These are phyloP conservation scores for Coenobita brevimanus DNA, from an alignment of 1,140 invertebrate genomes.

Conservation along the genomic window DNA sequence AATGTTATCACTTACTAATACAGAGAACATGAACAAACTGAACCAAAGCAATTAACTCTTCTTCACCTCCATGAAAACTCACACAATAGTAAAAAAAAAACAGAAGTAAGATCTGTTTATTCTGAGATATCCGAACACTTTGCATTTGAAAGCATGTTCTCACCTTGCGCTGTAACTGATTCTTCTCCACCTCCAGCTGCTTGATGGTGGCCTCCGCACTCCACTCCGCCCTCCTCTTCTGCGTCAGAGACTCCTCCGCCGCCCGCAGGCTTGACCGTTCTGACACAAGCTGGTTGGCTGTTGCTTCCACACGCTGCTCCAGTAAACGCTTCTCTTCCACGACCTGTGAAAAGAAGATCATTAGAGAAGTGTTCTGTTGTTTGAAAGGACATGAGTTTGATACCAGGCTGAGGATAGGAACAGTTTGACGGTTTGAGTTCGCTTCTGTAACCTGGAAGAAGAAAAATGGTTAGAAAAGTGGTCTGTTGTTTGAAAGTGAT, in stretches of 20 bases:
- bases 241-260: slow-evolving; percentile 46
- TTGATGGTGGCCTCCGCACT: slow-evolving; percentile 43
- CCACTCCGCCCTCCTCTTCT: slow-evolving; percentile 58
- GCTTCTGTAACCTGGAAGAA: too few relatives aligned
- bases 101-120: neutral
- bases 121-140: too few relatives aligned
- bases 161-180: slow-evolving; percentile 60
- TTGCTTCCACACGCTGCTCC: slow-evolving; percentile 41
- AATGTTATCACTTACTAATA: too few relatives aligned
- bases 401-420: too few relatives aligned
- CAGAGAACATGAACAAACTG: too few relatives aligned
- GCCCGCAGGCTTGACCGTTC: slow-evolving; percentile 36
- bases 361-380: too few relatives aligned
- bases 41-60: too few relatives aligned
- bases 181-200: slow-evolving; percentile 59
- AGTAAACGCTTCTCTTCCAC: slow-evolving; percentile 29
- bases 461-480: too few relatives aligned
- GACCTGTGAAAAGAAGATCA: slow-evolving; percentile 26
- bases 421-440: too few relatives aligned
- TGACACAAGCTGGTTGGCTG: slow-evolving; percentile 13
- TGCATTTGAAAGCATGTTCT: neutral
- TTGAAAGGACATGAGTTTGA: too few relatives aligned
- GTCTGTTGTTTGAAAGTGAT: too few relatives aligned
- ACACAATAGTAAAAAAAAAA: neutral
- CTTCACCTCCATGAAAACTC: neutral